Conservation (phyloP, 2,888 invertebrate species). For the Onthophagus sagittarius region DNA sequence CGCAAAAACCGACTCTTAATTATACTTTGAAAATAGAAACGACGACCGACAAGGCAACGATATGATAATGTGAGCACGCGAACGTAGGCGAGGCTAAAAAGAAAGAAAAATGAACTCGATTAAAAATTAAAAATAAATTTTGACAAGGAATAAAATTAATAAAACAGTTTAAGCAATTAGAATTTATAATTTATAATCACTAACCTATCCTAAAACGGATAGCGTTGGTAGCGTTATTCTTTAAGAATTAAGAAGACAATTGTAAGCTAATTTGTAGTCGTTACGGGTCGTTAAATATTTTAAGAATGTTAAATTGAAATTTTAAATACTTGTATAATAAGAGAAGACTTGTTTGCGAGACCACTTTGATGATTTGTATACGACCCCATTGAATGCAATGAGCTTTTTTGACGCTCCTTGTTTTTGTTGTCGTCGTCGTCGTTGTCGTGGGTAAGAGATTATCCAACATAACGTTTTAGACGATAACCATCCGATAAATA, state of each 20-base stretch:
- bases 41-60: background rate
- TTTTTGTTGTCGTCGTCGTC: background rate
- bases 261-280: background rate
- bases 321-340: background rate
- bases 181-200: background rate
- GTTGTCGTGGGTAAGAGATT: background rate
- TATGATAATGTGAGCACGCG: conserved; percentile 12
- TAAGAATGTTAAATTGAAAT: background rate
- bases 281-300: background rate
- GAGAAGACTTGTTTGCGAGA: background rate
- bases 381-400: background rate
- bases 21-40: conserved; percentile 12
- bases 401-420: background rate
- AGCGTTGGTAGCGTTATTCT: background rate
- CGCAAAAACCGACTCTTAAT: conserved; percentile 1
- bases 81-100: background rate
- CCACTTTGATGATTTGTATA: background rate
- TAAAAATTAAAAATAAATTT: no score
- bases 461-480: background rate
- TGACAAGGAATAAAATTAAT: no score
- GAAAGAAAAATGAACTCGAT: background rate
- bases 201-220: background rate
- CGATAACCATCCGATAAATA: background rate
- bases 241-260: background rate
- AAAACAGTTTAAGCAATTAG: no score